Base-by-base conservation (phyloP, 2,797 vertebrate genomes). In the Xyrichtys novacula region DNA sequence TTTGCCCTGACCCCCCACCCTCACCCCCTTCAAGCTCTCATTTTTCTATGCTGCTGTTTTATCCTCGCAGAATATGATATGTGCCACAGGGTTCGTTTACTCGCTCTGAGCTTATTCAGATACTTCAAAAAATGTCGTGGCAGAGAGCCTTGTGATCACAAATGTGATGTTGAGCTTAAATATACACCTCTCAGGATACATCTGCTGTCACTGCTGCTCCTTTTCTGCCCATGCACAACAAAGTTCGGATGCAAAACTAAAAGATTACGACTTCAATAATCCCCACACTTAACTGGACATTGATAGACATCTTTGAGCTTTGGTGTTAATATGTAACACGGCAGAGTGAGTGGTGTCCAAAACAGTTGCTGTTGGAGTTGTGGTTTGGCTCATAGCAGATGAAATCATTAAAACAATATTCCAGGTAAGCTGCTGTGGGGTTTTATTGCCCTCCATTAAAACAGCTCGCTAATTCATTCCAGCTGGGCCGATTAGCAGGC, bases 401-500 rank as follows among this genome's bases (percentile, higher is more conserved):
- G 88, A 91, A 92, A 88, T 90, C 88, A 89, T 90, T 80, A 80
- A 59, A 88, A 83, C 83, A 78, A 79, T 86, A 89, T 81, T 83
- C 68, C 84, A 90, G 88, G 89, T 89, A 83, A 66, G 60, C 83
- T 61, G 72, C 83, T 74, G 78, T 65, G 68, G 49, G 62, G 53
- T 74, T 90, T 90, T 90, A 90, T 88, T 85, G 71, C 81, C 71
- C 63, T 76, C 61, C 72, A 83, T 91, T 85, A 85, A 63, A 78
- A 74, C 72, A 61, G 58, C 69, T 31, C 75, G 80, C 5, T 89
- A 88, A 92, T 91, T 84, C 76, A 85, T 86, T 26, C 74, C 87
- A 89, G 75, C 78, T 90, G 89, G 71, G 68, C 42, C 52, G 73
- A 84, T 89, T 85, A 84, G 53, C 36, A 36, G 22, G 44, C 68